These are phyloP conservation scores for Drosophila rellima DNA, from an alignment of 2,888 invertebrate genomes.

Conservation along the genomic window DNA sequence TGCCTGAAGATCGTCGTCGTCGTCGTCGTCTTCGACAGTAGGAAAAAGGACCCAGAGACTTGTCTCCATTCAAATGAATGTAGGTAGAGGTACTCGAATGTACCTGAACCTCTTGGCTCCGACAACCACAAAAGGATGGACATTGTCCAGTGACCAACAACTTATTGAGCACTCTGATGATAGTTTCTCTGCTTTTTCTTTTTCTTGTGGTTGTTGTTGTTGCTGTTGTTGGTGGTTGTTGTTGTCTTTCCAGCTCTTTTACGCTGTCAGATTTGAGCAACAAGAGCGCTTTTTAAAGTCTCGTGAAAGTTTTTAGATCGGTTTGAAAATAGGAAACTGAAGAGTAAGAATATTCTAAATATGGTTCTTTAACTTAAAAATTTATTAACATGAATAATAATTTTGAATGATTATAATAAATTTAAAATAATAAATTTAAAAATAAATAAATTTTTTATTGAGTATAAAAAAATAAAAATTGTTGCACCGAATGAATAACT, in stretches of 20 bases:
- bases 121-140: constrained; percentile 73
- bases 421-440: not conserved
- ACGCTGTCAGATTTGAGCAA: constrained; percentile 24
- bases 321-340: not conserved
- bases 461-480: no score
- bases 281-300: constrained; percentile 3
- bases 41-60: constrained; percentile 72
- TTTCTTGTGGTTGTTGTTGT: constrained; percentile 8
- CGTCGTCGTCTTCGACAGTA: constrained; percentile 1
- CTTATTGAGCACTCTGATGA: constrained; percentile 70
- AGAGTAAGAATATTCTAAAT: not conserved
- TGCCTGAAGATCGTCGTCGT: constrained; percentile 62
- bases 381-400: not conserved
- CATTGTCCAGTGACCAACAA: constrained; percentile 75
- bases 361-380: no score
- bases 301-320: constrained; percentile 15
- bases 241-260: constrained; percentile 31
- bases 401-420: not conserved
- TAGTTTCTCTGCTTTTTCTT: constrained; percentile 19
- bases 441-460: no score
- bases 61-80: constrained; percentile 79
- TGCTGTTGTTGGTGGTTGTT: constrained; percentile 17
- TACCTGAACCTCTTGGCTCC: constrained; percentile 70
- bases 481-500: no score
- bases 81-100: constrained; percentile 75